phyloP scores from a whole-genome alignment of 1,140 invertebrate genomes.

The Leptonema lineaticorne region DNA sequence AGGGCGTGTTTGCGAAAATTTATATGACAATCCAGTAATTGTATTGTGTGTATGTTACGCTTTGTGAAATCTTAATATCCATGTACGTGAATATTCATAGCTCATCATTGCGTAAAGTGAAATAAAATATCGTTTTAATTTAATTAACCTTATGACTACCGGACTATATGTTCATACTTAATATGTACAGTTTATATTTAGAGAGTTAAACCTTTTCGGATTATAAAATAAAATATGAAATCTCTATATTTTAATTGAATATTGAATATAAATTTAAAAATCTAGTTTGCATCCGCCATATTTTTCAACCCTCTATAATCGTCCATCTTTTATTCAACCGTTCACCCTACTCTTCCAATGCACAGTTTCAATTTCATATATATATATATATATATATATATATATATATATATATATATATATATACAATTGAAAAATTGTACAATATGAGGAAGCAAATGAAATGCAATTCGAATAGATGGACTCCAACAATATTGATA shows the following conservation, averaged over 20 bases:
- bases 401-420: too few species aligned
- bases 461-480: slow-evolving; percentile 7
- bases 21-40: slow-evolving; percentile 12
- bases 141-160: background rate
- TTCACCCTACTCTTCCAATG: background rate
- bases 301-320: slow-evolving; percentile 34
- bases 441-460: slow-evolving; percentile 19
- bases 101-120: slow-evolving; percentile 2
- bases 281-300: slow-evolving; percentile 15
- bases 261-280: too few species aligned
- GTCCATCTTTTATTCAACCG: slow-evolving; percentile 41
- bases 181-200: background rate
- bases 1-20: slow-evolving; percentile 14
- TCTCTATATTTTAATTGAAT: too few species aligned
- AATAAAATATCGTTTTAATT: slow-evolving; percentile 2
- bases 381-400: too few species aligned
- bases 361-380: too few species aligned
- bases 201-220: background rate
- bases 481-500: background rate
- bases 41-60: slow-evolving; percentile 2
- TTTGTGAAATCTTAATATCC: background rate
- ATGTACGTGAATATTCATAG: slow-evolving; percentile 13
- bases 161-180: background rate
- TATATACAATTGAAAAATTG: slow-evolving; percentile 3
- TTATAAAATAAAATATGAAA: background rate